Evolutionary conservation across 1,140 invertebrate species (phyloP), one percentile per base, ranked within the genome.

Genomic region (Oryctes rhinoceros): DNA sequence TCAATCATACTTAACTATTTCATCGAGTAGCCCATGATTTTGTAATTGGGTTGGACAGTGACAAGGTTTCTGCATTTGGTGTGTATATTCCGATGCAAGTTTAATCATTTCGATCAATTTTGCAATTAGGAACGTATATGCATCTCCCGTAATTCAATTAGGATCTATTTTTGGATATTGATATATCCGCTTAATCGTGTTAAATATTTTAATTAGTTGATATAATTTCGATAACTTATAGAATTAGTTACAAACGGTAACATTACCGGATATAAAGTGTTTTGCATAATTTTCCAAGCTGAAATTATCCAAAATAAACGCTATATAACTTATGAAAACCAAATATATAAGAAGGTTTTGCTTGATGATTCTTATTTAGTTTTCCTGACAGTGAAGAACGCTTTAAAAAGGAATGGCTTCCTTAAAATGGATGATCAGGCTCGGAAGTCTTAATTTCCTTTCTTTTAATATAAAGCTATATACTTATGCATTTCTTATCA

Each of bases 1-100:
- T 67, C 65, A 67, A 67, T 67, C 65, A 67, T 67, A 67, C n/a
- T 67, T 67, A 67, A 67, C 65, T 67, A 67, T 67, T 67, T 67
- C 65, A 67, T 67, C 65, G 65, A 35, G 65, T 67, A 67, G 4
- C 65, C 65, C 65, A 67, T 67, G 65, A 67, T 67, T 67, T 67
- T 67, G 65, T 67, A 67, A 67, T 67, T 67, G 65, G 65, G 65
- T 67, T 67, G 18, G 65, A 67, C 65, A 67, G 65, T 67, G 65
- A 67, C 65, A 67, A 67, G 65, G 65, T 67, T 67, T 67, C 20
- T 67, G 65, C 65, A 67, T 67, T 67, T 67, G 65, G 65, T 67
- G 65, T 67, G 65, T 67, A 67, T 67, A 67, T 24, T 11, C 20
- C 20, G 65, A 35, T 67, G 65, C 65, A 67, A 67, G 35, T 67